Conservation (phyloP, 1,140 invertebrate genomes). For the Maniola jurtina region DNA sequence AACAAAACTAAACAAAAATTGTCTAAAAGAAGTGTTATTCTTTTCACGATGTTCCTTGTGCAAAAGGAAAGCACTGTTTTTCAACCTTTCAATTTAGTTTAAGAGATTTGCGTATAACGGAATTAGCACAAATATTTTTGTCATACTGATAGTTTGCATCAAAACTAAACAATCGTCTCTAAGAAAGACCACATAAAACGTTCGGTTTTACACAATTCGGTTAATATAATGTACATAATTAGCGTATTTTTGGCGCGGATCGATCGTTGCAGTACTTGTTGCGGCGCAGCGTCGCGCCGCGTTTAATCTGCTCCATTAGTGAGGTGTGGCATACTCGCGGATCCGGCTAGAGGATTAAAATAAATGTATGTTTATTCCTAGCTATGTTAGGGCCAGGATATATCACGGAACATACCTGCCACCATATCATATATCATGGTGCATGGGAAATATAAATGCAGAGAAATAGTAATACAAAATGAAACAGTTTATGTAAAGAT, state of each 20-base stretch:
- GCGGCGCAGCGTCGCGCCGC: constrained; percentile 87
- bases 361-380: neutral
- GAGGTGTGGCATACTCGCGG: constrained; percentile 85
- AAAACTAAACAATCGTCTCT: neutral
- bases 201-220: neutral
- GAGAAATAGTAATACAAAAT: too few relatives aligned
- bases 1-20: too few relatives aligned
- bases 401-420: too few relatives aligned
- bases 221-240: constrained; percentile 19
- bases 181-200: neutral
- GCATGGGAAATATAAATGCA: too few relatives aligned
- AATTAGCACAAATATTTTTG: neutral
- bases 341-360: constrained; percentile 79
- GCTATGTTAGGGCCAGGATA: neutral
- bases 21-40: too few relatives aligned
- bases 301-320: constrained; percentile 94
- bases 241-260: constrained; percentile 76
- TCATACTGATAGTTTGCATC: neutral
- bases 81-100: too few relatives aligned
- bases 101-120: too few relatives aligned
- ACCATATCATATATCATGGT: too few relatives aligned
- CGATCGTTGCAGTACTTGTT: constrained; percentile 83
- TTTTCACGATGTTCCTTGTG: too few relatives aligned
- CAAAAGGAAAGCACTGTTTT: too few relatives aligned
- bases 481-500: too few relatives aligned